Evolutionary conservation across 2,888 invertebrate genomes (phyloP).

Genomic region (Physocephala rufipes): DNA sequence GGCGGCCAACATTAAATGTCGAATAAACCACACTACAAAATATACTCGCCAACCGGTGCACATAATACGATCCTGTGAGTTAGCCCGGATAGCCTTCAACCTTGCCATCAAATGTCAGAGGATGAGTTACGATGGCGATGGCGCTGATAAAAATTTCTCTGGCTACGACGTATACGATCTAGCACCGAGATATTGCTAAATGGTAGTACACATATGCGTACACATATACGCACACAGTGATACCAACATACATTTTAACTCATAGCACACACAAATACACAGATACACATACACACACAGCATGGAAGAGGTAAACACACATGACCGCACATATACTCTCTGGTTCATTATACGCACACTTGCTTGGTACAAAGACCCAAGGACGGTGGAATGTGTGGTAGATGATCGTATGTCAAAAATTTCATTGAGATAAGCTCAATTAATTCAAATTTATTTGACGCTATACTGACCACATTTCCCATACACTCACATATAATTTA

Average conservation of each 20-base stretch:
- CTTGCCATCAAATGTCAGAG: background rate
- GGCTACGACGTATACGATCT: no score
- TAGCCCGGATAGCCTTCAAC: no score
- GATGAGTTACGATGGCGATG: no score
- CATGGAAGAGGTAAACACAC: background rate
- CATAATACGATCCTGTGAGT: background rate
- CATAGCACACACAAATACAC: no score
- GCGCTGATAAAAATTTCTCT: no score
- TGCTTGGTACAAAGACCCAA: no score
- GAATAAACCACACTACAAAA: background rate
- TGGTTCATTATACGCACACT: no score
- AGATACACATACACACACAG: background rate
- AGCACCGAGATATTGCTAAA: no score
- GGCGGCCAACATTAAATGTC: background rate
- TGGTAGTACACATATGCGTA: background rate
- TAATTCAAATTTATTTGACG: slow-evolving; percentile 56
- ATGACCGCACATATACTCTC: background rate
- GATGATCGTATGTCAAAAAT: slow-evolving; percentile 23
- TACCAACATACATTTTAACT: no score
- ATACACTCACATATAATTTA: background rate
- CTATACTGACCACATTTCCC: slow-evolving; percentile 32
- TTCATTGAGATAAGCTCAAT: slow-evolving; percentile 52
- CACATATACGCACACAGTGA: no score
- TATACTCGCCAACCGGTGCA: slow-evolving; percentile 8
- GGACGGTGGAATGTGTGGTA: background rate